Base-by-base conservation (phyloP, 2,888 invertebrate genomes). In the Scaptomyza cyrtandrae region DNA sequence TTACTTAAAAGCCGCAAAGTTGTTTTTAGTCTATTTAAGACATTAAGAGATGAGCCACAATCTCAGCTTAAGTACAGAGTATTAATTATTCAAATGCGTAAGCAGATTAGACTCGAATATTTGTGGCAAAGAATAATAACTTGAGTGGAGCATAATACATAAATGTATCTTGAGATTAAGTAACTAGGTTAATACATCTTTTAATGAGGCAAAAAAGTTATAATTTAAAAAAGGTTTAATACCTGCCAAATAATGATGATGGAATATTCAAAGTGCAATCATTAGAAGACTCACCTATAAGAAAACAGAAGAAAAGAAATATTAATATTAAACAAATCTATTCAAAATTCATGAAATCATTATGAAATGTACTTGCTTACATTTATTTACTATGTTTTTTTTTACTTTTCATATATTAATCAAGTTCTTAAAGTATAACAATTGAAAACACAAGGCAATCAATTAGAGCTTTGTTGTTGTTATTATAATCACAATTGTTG, bases 251-350 rank as follows among this genome's bases (percentile, higher is more conserved):
- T 11, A 13, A n/a, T 37, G 35, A 13, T n/a, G 35, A 6, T 13
- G 7, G 14, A 6, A 24, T 13, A 3, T 5, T 35, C 16, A 19
- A 14, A 16, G 33, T 19, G 4, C 2, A 31, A 19, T 13, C 10
- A 55, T 7, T 6, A 48, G 11, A 3, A 14, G 29, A 6, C 71
- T 71, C 14, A 75, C 80, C 83, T 82, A 76, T 2, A 79, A 78
- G 11, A 29, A 39, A 50, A 35, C n/a, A n/a, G n/a, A 1, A 1
- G n/a, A 6, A n/a, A 6, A 11, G 56, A 41, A 9, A 24, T 24
- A 39, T 63, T 48, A 57, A 11, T 0, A 39, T 33, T 14, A 7
- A 33, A n/a, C 16, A 4, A 35, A 35, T 1, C 13, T 13, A 4
- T 5, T 35, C 1, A 37, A 37, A 1, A n/a, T 37, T n/a, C 6